Evolutionary conservation across 1,140 invertebrate species (phyloP), one percentile per base, ranked within the genome.

Genomic region (Chironomus striatipennis): DNA sequence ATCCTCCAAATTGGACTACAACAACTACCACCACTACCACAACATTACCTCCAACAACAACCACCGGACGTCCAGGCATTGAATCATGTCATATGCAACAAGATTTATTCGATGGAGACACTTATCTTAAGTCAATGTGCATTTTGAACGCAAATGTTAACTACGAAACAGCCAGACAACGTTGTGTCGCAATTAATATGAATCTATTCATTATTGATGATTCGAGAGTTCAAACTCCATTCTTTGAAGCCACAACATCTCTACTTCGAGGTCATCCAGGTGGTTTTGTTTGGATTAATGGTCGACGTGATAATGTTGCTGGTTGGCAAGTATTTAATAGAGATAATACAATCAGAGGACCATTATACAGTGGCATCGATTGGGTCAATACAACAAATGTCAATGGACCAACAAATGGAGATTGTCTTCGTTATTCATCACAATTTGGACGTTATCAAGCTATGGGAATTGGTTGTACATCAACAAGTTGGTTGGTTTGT

Each of bases 271-370:
- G 1, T 15, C 12, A 57, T 57, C 47, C 47, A n/a, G 12, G 12
- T 57, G 47, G 47, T 15, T 57, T 57, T 57, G 47, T 57, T 15
- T 57, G 47, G 47, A 57, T 57, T 57, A 57, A 57, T 57, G 47
- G 47, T 0, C 12, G 8, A 57, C 8, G 12, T n/a, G 12, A 57
- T 57, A 57, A 15, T 57, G 15, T n/a, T 15, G n/a, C 12, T 57
- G 12, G n/a, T 12, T 57, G 47, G 47, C 12, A 57, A n/a, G 47
- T 57, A 4, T 57, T 57, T 57, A 57, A 57, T 57, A 5, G 8
- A 0, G 47, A 57, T 57, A n/a, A n/a, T n/a, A n/a, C 47, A 57
- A 12, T 12, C 5, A 12, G 47, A 57, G 47, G 47, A 12, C 12
- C 12, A 12, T 5, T 57, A 5, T 57, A 57, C 15, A n/a, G n/a